phyloP scores from a whole-genome alignment of 2,888 invertebrate species.

The Litoditis marina region DNA sequence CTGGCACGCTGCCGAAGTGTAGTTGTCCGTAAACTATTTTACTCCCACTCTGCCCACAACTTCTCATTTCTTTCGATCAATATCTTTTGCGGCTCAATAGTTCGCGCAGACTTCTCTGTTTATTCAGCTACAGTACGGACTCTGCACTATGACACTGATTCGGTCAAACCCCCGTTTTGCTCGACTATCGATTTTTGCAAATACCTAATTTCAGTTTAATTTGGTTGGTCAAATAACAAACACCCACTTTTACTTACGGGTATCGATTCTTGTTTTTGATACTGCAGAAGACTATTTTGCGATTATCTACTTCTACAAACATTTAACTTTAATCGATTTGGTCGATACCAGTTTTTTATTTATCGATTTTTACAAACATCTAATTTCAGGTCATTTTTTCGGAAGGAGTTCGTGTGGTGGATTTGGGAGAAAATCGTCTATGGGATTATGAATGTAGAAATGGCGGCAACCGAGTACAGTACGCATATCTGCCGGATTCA shows the following conservation, averaged over 20 bases:
- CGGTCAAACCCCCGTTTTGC: no score
- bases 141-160: no score
- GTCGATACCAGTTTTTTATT: no score
- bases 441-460: conserved; percentile 48
- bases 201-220: no score
- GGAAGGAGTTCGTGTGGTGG: conserved; percentile 43
- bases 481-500: conserved; percentile 34
- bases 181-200: no score
- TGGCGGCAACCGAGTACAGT: conserved; percentile 34
- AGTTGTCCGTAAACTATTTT: neutral
- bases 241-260: no score
- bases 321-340: no score
- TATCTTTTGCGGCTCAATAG: neutral
- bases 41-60: neutral
- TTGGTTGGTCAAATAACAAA: no score
- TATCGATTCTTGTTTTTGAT: no score
- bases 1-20: neutral
- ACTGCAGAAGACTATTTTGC: no score
- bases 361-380: no score
- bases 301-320: no score
- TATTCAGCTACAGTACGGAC: conserved; percentile 8
- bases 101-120: neutral
- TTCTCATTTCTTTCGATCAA: neutral
- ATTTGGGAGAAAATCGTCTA: conserved; percentile 32
- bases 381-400: conserved; percentile 45